Percentiles rank a stretch among this genome's conserved stretches.
Conservation (phyloP, 2,113 vertebrate genomes). For the Grammomys surdaster region DNA sequence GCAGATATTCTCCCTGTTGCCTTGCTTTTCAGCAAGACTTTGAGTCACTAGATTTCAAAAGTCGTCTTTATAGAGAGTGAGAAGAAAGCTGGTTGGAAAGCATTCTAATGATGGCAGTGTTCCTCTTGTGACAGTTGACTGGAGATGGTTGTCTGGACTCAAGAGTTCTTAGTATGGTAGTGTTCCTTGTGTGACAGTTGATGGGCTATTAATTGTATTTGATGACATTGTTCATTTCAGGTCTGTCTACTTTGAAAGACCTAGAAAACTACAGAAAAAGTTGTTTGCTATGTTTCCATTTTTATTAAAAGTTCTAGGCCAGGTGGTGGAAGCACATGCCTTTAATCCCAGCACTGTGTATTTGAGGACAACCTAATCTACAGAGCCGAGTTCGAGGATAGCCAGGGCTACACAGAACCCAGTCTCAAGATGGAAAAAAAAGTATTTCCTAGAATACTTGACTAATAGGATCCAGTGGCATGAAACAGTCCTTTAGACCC, state of each 20-base stretch:
- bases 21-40: not conserved
- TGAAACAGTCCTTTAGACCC: not conserved
- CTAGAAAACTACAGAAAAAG: not conserved
- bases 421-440: not conserved
- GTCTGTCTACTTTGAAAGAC: not conserved
- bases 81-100: not conserved
- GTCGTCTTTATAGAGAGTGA: not conserved
- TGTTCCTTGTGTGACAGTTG: not conserved
- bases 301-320: not conserved
- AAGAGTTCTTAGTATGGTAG: not conserved
- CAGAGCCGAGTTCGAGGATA: not conserved
- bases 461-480: not conserved
- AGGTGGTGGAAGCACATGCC: not conserved
- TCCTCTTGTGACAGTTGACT: not conserved
- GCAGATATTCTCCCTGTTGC: not conserved
- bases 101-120: not conserved
- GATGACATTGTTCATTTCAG: not conserved
- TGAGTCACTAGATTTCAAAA: not conserved
- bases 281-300: not conserved
- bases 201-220: not conserved
- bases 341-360: not conserved
- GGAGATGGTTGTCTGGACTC: not conserved
- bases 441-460: not conserved
- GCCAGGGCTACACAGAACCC: not conserved
- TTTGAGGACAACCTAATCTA: not conserved